Conservation (phyloP, 2,888 invertebrate genomes). For the Hydrotaea diabolus region DNA sequence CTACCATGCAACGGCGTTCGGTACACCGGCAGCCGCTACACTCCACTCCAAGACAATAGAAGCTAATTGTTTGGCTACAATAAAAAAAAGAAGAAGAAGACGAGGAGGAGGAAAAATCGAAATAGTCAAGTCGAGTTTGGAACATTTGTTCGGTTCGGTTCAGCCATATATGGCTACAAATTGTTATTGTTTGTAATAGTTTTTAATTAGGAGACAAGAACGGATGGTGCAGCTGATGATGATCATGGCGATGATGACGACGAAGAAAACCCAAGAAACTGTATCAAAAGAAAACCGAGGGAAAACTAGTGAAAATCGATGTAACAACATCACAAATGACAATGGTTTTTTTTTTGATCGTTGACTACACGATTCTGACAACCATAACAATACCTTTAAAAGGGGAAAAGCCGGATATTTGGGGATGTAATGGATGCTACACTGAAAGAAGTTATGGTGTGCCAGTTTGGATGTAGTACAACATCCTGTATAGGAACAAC, state of each 20-base stretch:
- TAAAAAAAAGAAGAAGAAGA: constrained; percentile 15
- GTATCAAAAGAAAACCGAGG: neutral
- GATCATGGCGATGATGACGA: neutral
- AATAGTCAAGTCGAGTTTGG: constrained; percentile 31
- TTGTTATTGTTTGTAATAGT: constrained; percentile 53
- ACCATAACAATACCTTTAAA: neutral
- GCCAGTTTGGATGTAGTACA: no score
- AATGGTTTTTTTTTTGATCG: neutral
- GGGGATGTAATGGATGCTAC: neutral
- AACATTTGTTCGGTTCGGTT: constrained; percentile 36
- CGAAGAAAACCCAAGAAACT: neutral
- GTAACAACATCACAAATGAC: constrained; percentile 20
- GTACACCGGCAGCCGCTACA: neutral
- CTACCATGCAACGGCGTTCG: no score
- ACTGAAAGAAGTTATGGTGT: no score
- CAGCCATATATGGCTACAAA: constrained; percentile 55
- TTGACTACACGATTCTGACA: neutral
- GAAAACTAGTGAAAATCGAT: constrained; percentile 35
- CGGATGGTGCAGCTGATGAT: neutral
- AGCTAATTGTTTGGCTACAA: constrained; percentile 51
- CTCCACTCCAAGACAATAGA: constrained; percentile 36
- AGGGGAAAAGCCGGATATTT: constrained; percentile 3
- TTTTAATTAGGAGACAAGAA: constrained; percentile 52
- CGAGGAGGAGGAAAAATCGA: neutral
- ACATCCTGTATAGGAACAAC: no score